These are phyloP conservation scores for Mya arenaria DNA, from an alignment of 1,140 invertebrate genomes.

Conservation along the genomic window DNA sequence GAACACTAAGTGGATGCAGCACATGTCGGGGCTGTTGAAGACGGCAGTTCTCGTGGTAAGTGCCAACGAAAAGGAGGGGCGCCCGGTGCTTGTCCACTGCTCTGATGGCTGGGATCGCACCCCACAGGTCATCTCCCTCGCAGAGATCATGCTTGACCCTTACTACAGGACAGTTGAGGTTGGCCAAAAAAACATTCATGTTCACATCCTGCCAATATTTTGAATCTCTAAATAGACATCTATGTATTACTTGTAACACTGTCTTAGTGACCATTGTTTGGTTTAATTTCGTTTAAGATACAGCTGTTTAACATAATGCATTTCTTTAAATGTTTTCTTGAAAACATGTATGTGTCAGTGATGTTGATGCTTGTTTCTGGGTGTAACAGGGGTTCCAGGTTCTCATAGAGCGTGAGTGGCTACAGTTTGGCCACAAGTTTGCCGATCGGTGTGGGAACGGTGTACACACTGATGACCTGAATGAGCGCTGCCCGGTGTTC, in stretches of 20 bases:
- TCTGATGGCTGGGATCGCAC: slow-evolving; percentile 99
- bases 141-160: slow-evolving; percentile 95
- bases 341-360: too few relatives aligned
- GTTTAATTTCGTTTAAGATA: too few relatives aligned
- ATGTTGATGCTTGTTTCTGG: not conserved
- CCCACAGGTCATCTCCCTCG: slow-evolving; percentile 95
- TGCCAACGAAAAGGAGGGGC: slow-evolving; percentile 87
- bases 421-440: slow-evolving; percentile 98
- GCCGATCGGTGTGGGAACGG: slow-evolving; percentile 95
- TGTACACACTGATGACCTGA: slow-evolving; percentile 90
- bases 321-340: too few relatives aligned
- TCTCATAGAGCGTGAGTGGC: slow-evolving; percentile 96
- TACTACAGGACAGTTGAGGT: slow-evolving; percentile 96
- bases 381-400: slow-evolving; percentile 91
- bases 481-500: slow-evolving; percentile 97
- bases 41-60: slow-evolving; percentile 90
- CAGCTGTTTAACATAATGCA: too few relatives aligned
- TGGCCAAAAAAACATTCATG: too few relatives aligned
- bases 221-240: too few relatives aligned
- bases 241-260: too few relatives aligned
- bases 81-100: slow-evolving; percentile 93
- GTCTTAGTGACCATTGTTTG: too few relatives aligned
- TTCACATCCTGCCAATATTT: too few relatives aligned
- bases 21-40: slow-evolving; percentile 91
- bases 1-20: slow-evolving; percentile 94